Conservation (phyloP, 1,140 invertebrate genomes). For the Riptortus pedestris region DNA sequence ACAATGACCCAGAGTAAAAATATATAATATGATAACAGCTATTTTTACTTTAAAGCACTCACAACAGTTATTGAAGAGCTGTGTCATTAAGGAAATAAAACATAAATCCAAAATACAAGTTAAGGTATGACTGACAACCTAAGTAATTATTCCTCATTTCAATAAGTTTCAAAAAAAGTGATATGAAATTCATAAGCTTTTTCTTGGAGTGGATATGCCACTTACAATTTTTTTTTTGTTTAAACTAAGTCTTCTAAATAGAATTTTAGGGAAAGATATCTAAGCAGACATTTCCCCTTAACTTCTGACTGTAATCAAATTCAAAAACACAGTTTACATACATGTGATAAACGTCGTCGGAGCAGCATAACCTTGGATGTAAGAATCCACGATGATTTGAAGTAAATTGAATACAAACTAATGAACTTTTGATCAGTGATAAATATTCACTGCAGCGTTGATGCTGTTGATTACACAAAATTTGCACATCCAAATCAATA, state of each 20-base stretch:
- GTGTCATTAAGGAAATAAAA: neutral
- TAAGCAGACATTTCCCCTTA: neutral
- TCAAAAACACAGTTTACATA: neutral
- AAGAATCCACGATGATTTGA: neutral
- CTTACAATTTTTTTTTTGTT: neutral
- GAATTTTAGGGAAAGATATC: neutral
- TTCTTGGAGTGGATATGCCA: too few relatives aligned
- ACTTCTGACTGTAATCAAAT: neutral
- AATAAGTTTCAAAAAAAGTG: too few relatives aligned
- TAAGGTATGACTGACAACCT: too few relatives aligned
- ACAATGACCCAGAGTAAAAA: neutral
- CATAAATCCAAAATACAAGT: too few relatives aligned
- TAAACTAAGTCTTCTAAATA: neutral
- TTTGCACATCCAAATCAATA: neutral
- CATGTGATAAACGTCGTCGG: neutral
- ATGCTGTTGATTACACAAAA: neutral
- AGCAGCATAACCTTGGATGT: neutral
- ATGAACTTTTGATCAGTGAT: neutral
- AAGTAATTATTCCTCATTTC: too few relatives aligned
- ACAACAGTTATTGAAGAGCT: neutral
- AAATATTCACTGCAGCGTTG: neutral
- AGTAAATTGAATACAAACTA: neutral
- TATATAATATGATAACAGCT: neutral
- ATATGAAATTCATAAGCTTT: too few relatives aligned
- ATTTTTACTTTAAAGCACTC: neutral